Conservation (phyloP, 2,797 vertebrate genomes). For the Sebastes goodei region DNA sequence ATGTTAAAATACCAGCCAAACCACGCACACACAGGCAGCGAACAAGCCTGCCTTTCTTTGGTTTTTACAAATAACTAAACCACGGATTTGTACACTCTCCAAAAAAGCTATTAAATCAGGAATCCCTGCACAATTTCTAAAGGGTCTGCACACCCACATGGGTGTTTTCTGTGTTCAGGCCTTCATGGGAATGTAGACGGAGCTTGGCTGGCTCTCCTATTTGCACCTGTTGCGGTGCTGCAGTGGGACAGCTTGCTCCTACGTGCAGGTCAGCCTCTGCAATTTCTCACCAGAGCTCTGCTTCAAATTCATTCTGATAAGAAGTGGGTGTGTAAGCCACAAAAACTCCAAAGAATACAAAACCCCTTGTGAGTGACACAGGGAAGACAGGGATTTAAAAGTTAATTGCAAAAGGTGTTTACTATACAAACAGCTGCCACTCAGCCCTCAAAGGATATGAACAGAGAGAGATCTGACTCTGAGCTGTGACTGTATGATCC, state of each 20-base stretch:
- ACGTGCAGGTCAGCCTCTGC: background rate
- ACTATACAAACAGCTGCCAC: background rate
- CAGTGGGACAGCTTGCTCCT: background rate
- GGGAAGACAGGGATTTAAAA: background rate
- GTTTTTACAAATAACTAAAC: conserved; percentile 5
- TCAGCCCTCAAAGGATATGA: background rate
- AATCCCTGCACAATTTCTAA: conserved; percentile 8
- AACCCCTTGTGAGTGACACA: background rate
- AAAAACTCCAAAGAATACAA: background rate
- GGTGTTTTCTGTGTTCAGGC: conserved; percentile 21
- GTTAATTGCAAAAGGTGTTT: background rate
- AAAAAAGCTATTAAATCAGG: conserved; percentile 19
- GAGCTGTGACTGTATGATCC: conserved; percentile 15
- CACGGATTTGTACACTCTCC: background rate
- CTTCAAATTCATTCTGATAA: background rate
- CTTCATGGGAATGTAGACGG: background rate
- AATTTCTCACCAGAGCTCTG: background rate
- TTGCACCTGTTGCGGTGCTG: conserved; percentile 3
- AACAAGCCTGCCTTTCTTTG: background rate
- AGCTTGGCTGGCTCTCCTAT: background rate
- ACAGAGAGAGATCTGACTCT: conserved; percentile 21
- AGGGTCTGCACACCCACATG: conserved; percentile 12
- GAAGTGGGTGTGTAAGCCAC: background rate
- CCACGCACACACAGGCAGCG: background rate
- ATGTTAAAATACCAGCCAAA: background rate